Evolutionary conservation across 2,888 invertebrate species (phyloP), one percentile per base, ranked within the genome.

Genomic region (Ptychoptera contaminata): DNA sequence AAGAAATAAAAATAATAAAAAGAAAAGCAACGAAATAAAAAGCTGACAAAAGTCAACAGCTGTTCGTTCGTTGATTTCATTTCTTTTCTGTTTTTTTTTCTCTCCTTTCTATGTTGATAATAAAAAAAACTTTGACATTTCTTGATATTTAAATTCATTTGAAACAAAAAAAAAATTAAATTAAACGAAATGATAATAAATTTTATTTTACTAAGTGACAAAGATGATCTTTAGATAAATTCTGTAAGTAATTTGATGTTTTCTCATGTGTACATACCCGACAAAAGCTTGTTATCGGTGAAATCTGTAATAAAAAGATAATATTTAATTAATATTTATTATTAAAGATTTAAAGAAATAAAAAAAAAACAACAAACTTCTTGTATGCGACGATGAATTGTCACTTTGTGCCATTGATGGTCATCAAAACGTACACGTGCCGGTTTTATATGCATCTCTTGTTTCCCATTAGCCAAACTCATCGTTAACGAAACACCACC

Each of bases 381-480:
- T 65, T 91, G 88, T 54, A 93, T 86, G 58, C 85, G 77, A 48
- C 94, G 70, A 58, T 87, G 85, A 3, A 94, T 85, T 45, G 83
- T 80, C 45, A 94, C 79, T 65, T 86, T 87, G 65, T 94, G 94
- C 93, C 93, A 94, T 62, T 90, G 87, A 66, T 93, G 91, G 67
- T 94, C 94, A 61, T 94, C 92, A 63, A 94, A 92, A 42, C 91
- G 76, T 29, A 91, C 81, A 65, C 81, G 81, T 40, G 84, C 77
- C 0, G 91, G 90, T 60, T 82, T 87, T 56, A 91, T 86, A 59
- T 81, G 86, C 74, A 87, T 79, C 69, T 88, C 88, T 60, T 88
- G 79, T 59, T 86, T 83, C 8, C 88, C 88, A 57, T 86, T 86
- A 2, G 92, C 87, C 16, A 94, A 71, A 2, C 88, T 88, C 80